These are phyloP conservation scores for Clarias platycephalus DNA, from an alignment of 2,797 vertebrate species.

Conservation along the genomic window DNA sequence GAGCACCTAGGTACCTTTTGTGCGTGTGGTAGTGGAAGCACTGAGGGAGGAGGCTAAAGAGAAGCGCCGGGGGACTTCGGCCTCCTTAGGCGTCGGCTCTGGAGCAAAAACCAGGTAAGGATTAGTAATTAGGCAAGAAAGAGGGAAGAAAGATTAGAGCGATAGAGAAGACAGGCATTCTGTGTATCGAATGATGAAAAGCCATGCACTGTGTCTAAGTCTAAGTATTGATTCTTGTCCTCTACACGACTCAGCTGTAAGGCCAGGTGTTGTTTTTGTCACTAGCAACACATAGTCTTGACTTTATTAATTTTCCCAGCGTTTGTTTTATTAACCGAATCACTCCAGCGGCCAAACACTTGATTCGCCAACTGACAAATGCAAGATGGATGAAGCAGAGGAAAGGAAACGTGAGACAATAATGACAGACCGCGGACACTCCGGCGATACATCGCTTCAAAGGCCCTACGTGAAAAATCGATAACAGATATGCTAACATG, in stretches of 20 bases:
- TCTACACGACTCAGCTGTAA: slow-evolving; percentile 9
- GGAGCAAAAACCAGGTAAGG: slow-evolving; percentile 65
- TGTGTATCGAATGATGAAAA: neutral
- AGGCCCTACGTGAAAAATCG: slow-evolving; percentile 34
- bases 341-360: neutral
- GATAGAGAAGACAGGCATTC: neutral
- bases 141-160: slow-evolving; percentile 10
- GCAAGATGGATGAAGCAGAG: slow-evolving; percentile 6
- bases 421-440: slow-evolving; percentile 36
- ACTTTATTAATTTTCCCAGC: slow-evolving; percentile 1
- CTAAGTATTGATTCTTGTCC: slow-evolving; percentile 19
- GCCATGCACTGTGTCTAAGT: neutral
- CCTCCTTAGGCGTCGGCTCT: slow-evolving; percentile 84
- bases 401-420: slow-evolving; percentile 10
- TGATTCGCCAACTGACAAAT: slow-evolving; percentile 9
- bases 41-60: slow-evolving; percentile 86
- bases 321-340: slow-evolving; percentile 24
- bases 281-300: slow-evolving; percentile 2
- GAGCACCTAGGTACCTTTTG: slow-evolving; percentile 81
- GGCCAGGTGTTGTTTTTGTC: slow-evolving; percentile 16
- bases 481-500: slow-evolving; percentile 35
- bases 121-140: slow-evolving; percentile 63
- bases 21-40: slow-evolving; percentile 76
- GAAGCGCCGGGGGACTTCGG: slow-evolving; percentile 85
- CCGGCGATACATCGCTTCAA: neutral